Base-by-base conservation (phyloP, 2,888 invertebrate genomes). In the Drosophila macrospina region DNA sequence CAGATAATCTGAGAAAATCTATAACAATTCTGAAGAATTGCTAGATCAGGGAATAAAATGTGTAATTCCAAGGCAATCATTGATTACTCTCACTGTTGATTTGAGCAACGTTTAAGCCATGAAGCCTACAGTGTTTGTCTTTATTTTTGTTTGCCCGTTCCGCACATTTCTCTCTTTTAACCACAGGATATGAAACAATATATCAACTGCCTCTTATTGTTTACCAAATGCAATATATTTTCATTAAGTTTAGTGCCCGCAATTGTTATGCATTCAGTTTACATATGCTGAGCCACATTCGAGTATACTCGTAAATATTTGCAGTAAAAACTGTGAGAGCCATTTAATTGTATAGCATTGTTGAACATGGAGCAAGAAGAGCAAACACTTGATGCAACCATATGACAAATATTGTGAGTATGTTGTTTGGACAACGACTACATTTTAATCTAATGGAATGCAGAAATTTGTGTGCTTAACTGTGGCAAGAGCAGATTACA, bases 381-480 rank as follows among this genome's bases (percentile, higher is more conserved):
- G 37, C 4, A 37, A 15, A 15, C 8, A 10, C 10, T 16, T 5
- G 16, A 1, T 11, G 10, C 5, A 5, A 5, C 11, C 2, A 11
- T 20, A 20, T 11, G 10, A 16, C 13, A 39, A 39, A 16, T 15
- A 13, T 20, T 4, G 15, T 16, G 16, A 39, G 10, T 10, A 39
- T 2, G 10, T 16, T 15, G 20, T 11, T 41, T 20, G 15, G 39
- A 7, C 15, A 39, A 39, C 11, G 7, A 16, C 20, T 20, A 15
- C 45, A 50, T 10, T 45, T 8, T 50, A 39, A 41, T 71, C 30
- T 24, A 32, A 45, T 41, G 44, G 36, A 41, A 36, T 24, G 13
- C 8, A n/a, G 10, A 54, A 28, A 30, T 50, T 37, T 34, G 15
- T 44, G 16, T 30, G 37, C 4, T 28, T 13, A 45, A 37, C 52